phyloP scores from a whole-genome alignment of 2,888 invertebrate species.

The Chirona hameri region DNA sequence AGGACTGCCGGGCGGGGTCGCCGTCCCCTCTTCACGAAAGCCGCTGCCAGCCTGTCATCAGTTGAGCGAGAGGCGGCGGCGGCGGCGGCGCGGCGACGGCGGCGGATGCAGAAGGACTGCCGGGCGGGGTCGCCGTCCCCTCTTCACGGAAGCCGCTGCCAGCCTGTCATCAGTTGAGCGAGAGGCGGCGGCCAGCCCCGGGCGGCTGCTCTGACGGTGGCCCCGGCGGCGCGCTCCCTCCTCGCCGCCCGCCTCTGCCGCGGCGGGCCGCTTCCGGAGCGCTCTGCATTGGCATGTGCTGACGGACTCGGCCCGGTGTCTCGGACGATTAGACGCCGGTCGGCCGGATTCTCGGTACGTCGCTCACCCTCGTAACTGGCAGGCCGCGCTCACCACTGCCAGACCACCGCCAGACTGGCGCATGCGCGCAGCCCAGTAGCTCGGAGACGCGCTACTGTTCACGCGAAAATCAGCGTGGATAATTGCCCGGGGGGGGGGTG shows the following conservation, averaged over 20 bases:
- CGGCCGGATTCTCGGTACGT: too few species aligned
- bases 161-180: neutral
- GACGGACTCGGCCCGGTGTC: too few species aligned
- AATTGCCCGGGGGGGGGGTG: too few species aligned
- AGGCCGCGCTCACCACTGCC: too few species aligned
- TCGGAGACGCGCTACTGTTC: too few species aligned
- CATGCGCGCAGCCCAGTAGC: too few species aligned
- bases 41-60: too few species aligned
- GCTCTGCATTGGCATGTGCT: neutral
- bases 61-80: neutral
- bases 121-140: neutral
- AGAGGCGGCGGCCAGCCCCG: neutral
- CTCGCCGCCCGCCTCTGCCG: neutral
- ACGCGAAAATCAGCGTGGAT: too few species aligned
- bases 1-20: neutral
- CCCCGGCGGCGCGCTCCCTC: neutral
- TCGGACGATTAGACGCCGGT: too few species aligned
- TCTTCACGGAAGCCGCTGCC: neutral
- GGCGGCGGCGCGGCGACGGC: neutral
- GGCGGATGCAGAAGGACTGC: neutral
- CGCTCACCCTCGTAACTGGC: too few species aligned
- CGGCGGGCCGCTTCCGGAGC: neutral
- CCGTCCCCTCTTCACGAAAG: neutral
- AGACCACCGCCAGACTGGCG: too few species aligned
- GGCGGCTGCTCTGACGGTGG: neutral